phyloP scores from a whole-genome alignment of 2,113 vertebrate genomes.

The Tragulus kanchil region DNA sequence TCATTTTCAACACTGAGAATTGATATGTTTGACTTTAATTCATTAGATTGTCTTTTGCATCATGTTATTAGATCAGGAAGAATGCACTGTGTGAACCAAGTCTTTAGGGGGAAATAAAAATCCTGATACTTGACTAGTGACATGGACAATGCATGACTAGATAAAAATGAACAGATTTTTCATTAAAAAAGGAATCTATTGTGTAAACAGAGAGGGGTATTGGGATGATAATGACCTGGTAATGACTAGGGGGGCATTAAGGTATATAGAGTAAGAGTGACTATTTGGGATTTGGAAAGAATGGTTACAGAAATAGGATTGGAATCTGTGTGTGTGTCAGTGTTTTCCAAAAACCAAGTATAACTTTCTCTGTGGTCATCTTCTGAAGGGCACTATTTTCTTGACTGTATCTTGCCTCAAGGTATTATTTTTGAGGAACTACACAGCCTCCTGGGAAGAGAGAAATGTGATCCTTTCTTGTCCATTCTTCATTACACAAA shows the following conservation, averaged over 20 bases:
- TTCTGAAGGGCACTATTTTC: conserved; percentile 48
- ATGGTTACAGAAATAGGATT: background rate
- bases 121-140: background rate
- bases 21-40: conserved; percentile 41
- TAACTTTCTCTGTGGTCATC: background rate
- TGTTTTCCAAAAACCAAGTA: background rate
- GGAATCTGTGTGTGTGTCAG: background rate
- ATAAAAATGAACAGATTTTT: background rate
- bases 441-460: conserved; percentile 80
- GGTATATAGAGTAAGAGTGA: background rate
- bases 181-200: background rate
- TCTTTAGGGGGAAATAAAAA: background rate
- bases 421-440: conserved; percentile 76
- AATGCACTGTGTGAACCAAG: background rate
- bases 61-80: conserved; percentile 17
- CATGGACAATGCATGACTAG: background rate
- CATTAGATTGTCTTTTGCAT: conserved; percentile 64
- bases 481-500: conserved; percentile 83
- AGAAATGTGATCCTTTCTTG: conserved; percentile 80
- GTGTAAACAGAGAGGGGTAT: background rate
- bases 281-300: background rate
- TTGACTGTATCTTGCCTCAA: background rate
- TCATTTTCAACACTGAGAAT: conserved; percentile 68
- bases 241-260: background rate
- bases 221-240: background rate